Evolutionary conservation across 2,797 vertebrate species (phyloP), one percentile per base, ranked within the genome.

Genomic region (Dromococcyx pavoninus): DNA sequence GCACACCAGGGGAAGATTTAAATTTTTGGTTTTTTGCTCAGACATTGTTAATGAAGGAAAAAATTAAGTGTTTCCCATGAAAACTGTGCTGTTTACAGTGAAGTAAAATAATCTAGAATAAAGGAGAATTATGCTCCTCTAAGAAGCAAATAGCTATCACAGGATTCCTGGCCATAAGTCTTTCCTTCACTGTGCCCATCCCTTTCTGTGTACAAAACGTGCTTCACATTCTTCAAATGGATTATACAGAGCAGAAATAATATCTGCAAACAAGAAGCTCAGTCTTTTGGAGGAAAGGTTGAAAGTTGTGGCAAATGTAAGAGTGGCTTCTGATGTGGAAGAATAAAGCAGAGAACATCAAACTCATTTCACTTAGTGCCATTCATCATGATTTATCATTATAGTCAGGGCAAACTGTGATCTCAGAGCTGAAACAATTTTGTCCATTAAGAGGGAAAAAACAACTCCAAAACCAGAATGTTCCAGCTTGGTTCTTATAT

Each of bases 401-500:
- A 86, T 72, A 75, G 93, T 93, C 94, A 88, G 92, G 78, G 95
- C 64, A 94, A 97, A 93, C 91, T 80, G 73, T 87, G 95, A 94
- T 97, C 94, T 97, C 46, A 25, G 86, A 95, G 95, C 93, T 96
- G 97, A 96, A 98, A 97, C 93, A 97, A 96, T 97, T 97, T 97
- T 96, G 97, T 91, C 95, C 85, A 90, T 94, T 97, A 95, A 96
- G 90, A 94, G 58, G 23, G 15, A 46, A 91, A 88, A 94, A 93
- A 21, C 33, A 88, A 17, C 41, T 64, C 57, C 41, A 12, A 89
- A 51, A 53, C 2, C 89, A 96, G 93, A 97, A 96, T 97, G 96
- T 97, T 98, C 96, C 89, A 92, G 94, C 95, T 97, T 96, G 94
- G 93, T 96, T 97, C 96, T 97, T 98, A 95, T 97, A 95, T 97